Evolutionary conservation across 2,888 invertebrate genomes (phyloP).

Genomic region (Atethmia centrago): DNA sequence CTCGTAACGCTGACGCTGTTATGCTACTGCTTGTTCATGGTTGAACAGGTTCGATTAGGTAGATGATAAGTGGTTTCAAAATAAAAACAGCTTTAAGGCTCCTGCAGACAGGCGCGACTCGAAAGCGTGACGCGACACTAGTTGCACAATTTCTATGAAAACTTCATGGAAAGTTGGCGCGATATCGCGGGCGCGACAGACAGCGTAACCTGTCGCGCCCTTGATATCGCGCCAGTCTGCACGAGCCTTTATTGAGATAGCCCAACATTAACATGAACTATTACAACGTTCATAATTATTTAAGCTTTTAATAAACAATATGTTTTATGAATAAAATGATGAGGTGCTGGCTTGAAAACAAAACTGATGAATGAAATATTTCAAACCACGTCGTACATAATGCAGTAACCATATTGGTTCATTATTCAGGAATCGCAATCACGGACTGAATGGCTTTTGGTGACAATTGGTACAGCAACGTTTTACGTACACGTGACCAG

Average conservation of each 20-base stretch:
- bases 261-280: neutral
- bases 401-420: conserved; percentile 54
- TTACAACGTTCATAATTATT: neutral
- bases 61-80: neutral
- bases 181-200: too few species aligned
- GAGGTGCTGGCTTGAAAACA: neutral
- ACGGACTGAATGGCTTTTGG: conserved; percentile 67
- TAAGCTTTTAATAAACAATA: neutral
- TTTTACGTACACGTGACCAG: conserved; percentile 57
- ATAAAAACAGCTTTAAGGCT: neutral
- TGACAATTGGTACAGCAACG: conserved; percentile 61
- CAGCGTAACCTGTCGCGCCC: too few species aligned
- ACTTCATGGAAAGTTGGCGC: too few species aligned
- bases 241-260: too few species aligned
- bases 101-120: too few species aligned
- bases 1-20: too few species aligned
- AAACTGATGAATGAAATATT: conserved; percentile 10
- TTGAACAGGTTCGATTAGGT: neutral
- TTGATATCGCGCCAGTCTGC: too few species aligned
- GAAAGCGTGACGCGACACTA: too few species aligned
- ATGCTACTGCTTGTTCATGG: too few species aligned
- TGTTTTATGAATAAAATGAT: neutral
- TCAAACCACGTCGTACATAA: conserved; percentile 5
- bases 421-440: conserved; percentile 67
- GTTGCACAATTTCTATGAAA: too few species aligned